Base-by-base conservation (phyloP, 2,797 vertebrate genomes). In the Epinephelus awoara region DNA sequence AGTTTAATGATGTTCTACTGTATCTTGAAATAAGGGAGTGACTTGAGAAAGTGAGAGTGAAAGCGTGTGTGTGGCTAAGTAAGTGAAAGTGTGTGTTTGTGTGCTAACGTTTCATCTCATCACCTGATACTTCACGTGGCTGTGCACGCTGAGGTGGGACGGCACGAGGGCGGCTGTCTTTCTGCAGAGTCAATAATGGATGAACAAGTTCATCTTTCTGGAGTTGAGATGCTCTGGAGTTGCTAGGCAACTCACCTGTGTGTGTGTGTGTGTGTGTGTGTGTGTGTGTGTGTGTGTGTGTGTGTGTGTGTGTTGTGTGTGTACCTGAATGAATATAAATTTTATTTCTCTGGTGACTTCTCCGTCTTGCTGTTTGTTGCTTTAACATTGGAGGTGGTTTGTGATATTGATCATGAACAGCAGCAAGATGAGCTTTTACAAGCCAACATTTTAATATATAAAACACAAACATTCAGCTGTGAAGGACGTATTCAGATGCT, bases 101-200 rank as follows among this genome's bases (percentile, higher is more conserved):
- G 63, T 71, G 40, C 14, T 47, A 25, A 59, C 27, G 73, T 91
- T 89, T 75, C 71, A 78, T 25, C 42, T 62, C 1, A 74, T 91
- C 85, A 91, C 70, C 57, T 52, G 83, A 91, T 84, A 78, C 64
- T 75, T 59, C 5, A 71, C 65, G 55, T 68, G 38, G 52, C 71
- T 81, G 52, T 13, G 2, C 27, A 50, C 71, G 67, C 68, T 65
- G 74, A 80, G 67, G 55, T 70, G 65, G 57, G 65, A 68, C 6
- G 8, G 54, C 83, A 77, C 29, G 5, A 50, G 29, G 63, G 71
- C 23, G 63, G 42, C 78, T 46, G 78, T 61, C 66, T 82, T 65
- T 58, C 67, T 63, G 49, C 54, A 50, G 40, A 49, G 69, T 93
- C 72, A 93, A 93, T 93, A 92, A 95, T 94, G 75, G 52, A 93